Conservation (phyloP, 2,797 vertebrate genomes). For the Sebastes trivittatus region DNA sequence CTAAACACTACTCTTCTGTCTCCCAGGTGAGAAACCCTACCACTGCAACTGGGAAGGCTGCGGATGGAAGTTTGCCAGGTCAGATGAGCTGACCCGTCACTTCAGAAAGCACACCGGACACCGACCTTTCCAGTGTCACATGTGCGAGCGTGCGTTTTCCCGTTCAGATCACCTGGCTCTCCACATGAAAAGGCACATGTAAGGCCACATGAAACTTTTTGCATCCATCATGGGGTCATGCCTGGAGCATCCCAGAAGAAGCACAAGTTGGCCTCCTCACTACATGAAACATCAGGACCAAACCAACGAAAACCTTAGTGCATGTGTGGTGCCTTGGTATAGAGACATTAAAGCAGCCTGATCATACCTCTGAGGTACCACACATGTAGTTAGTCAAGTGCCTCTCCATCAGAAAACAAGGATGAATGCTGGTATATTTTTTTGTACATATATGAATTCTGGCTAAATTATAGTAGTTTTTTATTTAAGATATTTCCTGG, state of each 20-base stretch:
- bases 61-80: conserved; percentile 94
- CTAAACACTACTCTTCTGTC: background rate
- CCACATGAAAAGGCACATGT: conserved; percentile 97
- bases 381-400: conserved; percentile 29
- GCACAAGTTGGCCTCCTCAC: background rate
- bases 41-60: conserved; percentile 97
- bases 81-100: conserved; percentile 92
- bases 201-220: conserved; percentile 41
- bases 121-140: conserved; percentile 92
- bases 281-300: background rate
- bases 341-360: background rate
- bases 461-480: conserved; percentile 77
- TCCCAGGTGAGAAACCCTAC: conserved; percentile 92
- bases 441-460: conserved; percentile 33
- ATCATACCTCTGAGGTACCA: background rate
- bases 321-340: background rate
- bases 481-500: conserved; percentile 76
- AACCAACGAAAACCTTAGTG: background rate
- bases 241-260: background rate
- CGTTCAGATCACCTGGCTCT: conserved; percentile 92
- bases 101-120: conserved; percentile 94
- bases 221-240: background rate
- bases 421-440: background rate
- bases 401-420: conserved; percentile 22
- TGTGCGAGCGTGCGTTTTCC: conserved; percentile 93